Conservation (phyloP, 2,797 vertebrate species). For the Numenius phaeopus region DNA sequence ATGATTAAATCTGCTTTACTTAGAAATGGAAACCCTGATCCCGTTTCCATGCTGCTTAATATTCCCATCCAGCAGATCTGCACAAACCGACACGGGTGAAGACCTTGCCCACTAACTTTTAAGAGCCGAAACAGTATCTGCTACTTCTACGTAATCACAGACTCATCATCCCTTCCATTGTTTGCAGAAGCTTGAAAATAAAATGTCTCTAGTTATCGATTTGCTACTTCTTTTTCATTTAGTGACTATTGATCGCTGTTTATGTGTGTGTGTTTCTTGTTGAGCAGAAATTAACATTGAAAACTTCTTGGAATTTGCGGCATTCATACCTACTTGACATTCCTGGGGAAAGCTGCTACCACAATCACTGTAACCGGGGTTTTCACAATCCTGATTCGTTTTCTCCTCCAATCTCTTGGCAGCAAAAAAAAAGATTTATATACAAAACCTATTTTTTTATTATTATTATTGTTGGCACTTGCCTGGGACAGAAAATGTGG, state of each 20-base stretch:
- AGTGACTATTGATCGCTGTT: conserved; percentile 35
- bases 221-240: conserved; percentile 58
- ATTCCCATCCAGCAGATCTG: not conserved
- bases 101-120: not conserved
- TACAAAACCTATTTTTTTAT: not conserved
- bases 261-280: conserved; percentile 17
- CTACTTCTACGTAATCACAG: not conserved
- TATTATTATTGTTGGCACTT: not conserved
- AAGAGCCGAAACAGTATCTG: not conserved
- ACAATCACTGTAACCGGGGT: too few species aligned
- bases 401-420: not conserved
- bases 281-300: conserved; percentile 58
- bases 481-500: not conserved
- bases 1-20: not conserved
- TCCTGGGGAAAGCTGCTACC: not conserved
- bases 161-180: conserved; percentile 23
- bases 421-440: not conserved
- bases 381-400: fast-evolving
- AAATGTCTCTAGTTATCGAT: conserved; percentile 48
- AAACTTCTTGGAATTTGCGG: conserved; percentile 43
- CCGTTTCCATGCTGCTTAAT: not conserved
- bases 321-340: not conserved
- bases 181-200: conserved; percentile 51
- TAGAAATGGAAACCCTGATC: not conserved
- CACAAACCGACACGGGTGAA: not conserved